Evolutionary conservation across 2,113 vertebrate species (phyloP), one percentile per base, ranked within the genome.

Genomic region (Polyodon spathula): DNA sequence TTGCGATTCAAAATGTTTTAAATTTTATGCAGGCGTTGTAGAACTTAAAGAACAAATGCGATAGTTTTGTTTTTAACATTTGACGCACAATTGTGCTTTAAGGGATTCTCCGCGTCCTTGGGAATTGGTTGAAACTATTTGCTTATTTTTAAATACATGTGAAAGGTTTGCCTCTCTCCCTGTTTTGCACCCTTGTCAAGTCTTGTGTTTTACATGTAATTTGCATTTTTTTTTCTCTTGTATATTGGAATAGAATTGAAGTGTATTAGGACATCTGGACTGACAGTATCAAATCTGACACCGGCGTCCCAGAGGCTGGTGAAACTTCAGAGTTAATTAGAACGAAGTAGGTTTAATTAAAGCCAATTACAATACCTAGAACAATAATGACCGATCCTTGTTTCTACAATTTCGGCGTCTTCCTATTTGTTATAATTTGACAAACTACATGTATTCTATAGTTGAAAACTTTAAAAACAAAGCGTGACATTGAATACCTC

Each of bases 301-400:
- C 86, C 81, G 41, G 52, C 73, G 86, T 90, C 91, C 90, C 89
- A 87, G 82, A 86, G 90, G 90, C 88, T 85, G 84, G 81, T 84
- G 82, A 86, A 89, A 91, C 86, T 88, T 89, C 90, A 82, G 86
- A 90, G 88, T 92, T 92, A 92, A 93, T 93, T 91, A 93, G 86
- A 86, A 87, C 84, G 87, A 88, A 88, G 88, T 87, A 88, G 88
- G 88, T 91, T 92, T 93, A 89, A 93, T 93, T 91, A 91, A 90
- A 92, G 88, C 88, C 88, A 89, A 91, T 93, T 92, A 91, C 85
- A 92, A 92, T 90, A 90, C 88, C 84, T 84, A 81, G 81, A 91
- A 88, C 85, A 81, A 88, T 87, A 83, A n/a, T 78, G 88, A 93
- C 92, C 90, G 89, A 93, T 93, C 87, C 85, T 82, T 86, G 88